A percentile compares a stretch with the other conserved stretches of the same genome.
Conservation (phyloP, 2,113 vertebrate species). For the Archilochus colubris region DNA sequence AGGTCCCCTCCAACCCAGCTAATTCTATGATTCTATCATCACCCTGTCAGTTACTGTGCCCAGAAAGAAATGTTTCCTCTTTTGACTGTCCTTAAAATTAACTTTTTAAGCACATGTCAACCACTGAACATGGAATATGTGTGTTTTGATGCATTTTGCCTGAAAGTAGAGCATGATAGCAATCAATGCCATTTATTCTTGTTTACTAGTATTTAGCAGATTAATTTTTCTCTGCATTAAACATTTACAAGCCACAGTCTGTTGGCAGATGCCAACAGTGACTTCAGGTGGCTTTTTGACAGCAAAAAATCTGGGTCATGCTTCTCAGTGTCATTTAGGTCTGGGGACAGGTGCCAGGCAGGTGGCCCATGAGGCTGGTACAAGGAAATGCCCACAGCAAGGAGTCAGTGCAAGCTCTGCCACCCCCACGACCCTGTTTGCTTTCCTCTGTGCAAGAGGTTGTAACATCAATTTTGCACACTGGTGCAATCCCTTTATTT, state of each 20-base stretch:
- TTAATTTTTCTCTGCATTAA: background rate
- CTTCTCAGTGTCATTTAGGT: too few relatives aligned
- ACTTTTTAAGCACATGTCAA: background rate
- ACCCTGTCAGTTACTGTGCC: too few relatives aligned
- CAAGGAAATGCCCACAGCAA: rapidly evolving
- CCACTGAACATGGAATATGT: background rate
- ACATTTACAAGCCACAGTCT: background rate
- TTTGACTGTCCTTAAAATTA: background rate
- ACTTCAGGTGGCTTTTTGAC: background rate
- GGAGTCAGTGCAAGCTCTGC: background rate
- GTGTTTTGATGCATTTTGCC: background rate
- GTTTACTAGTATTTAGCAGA: background rate
- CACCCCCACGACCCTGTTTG: too few relatives aligned
- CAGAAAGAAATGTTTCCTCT: background rate
- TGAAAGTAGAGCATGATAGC: background rate
- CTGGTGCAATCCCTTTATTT: background rate
- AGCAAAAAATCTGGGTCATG: background rate
- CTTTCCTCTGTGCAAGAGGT: too few relatives aligned
- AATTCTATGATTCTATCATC: too few relatives aligned
- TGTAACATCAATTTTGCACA: too few relatives aligned
- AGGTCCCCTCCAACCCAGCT: too few relatives aligned
- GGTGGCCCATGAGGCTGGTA: background rate
- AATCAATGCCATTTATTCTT: background rate
- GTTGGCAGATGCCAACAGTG: background rate
- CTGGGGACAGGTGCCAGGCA: rapidly evolving